Percentiles rank a stretch among this genome's conserved stretches.
Evolutionary conservation across 2,888 invertebrate species (phyloP).

Genomic region (Pterostichus madidus): DNA sequence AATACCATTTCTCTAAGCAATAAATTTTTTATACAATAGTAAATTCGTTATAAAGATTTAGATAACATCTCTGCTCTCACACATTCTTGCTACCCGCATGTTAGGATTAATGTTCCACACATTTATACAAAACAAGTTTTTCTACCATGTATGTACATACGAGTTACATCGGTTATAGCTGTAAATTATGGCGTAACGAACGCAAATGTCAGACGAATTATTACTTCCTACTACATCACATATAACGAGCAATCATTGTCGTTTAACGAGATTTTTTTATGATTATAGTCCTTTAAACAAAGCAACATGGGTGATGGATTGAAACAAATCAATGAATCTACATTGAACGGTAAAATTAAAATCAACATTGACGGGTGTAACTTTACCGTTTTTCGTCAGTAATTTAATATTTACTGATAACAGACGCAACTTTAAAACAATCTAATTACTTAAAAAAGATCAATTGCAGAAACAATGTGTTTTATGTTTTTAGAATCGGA

Average conservation of each 20-base stretch:
- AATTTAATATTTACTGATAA: too few relatives aligned
- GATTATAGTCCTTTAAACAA: too few relatives aligned
- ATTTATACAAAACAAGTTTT: constrained; percentile 28
- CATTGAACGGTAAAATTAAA: too few relatives aligned
- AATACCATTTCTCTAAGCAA: not conserved
- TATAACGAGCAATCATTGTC: not conserved
- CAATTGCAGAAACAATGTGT: too few relatives aligned
- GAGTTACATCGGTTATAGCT: not conserved
- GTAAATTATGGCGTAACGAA: constrained; percentile 29
- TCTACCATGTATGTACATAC: constrained; percentile 13
- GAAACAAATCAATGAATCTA: too few relatives aligned
- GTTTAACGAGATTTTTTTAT: too few relatives aligned
- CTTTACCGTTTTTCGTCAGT: too few relatives aligned
- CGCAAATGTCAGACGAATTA: constrained; percentile 38
- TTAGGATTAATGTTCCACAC: constrained; percentile 4
- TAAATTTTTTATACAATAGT: constrained; percentile 34
- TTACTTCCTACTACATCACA: constrained; percentile 41
- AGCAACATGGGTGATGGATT: too few relatives aligned
- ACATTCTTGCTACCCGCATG: constrained; percentile 38
- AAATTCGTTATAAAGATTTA: constrained; percentile 32
- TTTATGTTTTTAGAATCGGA: too few relatives aligned
- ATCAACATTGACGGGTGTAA: too few relatives aligned
- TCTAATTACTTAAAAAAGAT: too few relatives aligned
- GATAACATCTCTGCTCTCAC: constrained; percentile 6
- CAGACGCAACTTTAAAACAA: too few relatives aligned